phyloP scores from a whole-genome alignment of 1,140 invertebrate genomes.

The Brachionus manjavacas region DNA sequence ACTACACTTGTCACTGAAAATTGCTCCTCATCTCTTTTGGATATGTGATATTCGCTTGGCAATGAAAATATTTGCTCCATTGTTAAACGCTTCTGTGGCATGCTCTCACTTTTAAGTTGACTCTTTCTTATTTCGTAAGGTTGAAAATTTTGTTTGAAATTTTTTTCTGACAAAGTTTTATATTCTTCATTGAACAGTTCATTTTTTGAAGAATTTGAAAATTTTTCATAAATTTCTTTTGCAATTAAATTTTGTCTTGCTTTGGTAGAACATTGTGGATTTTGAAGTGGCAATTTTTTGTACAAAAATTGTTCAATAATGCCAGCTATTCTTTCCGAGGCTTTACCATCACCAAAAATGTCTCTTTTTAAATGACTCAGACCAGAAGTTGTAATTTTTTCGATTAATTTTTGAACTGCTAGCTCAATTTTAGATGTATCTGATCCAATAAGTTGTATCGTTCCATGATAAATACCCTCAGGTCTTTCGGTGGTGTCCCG shows the following conservation, averaged over 20 bases:
- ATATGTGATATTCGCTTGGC: not conserved
- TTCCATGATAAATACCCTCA: not conserved
- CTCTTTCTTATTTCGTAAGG: not conserved
- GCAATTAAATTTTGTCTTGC: not conserved
- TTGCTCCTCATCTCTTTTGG: not conserved
- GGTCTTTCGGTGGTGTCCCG: not conserved
- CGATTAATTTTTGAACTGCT: not conserved
- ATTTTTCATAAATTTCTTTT: not conserved
- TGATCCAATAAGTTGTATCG: not conserved
- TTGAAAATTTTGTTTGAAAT: not conserved
- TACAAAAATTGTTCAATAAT: not conserved
- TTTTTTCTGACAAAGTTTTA: not conserved
- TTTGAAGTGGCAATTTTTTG: not conserved
- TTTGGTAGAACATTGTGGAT: not conserved
- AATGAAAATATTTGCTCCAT: not conserved
- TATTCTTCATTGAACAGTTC: not conserved
- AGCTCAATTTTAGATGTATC: not conserved
- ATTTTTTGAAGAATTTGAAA: not conserved
- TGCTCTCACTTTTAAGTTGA: not conserved
- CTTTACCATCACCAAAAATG: not conserved
- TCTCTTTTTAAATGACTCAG: not conserved
- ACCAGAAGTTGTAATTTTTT: not conserved
- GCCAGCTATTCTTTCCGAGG: not conserved
- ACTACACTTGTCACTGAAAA: not conserved
- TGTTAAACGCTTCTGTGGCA: not conserved